Percentiles rank a stretch among this genome's conserved stretches.
Conservation (phyloP, 2,113 vertebrate species). For the Daubentonia madagascariensis region DNA sequence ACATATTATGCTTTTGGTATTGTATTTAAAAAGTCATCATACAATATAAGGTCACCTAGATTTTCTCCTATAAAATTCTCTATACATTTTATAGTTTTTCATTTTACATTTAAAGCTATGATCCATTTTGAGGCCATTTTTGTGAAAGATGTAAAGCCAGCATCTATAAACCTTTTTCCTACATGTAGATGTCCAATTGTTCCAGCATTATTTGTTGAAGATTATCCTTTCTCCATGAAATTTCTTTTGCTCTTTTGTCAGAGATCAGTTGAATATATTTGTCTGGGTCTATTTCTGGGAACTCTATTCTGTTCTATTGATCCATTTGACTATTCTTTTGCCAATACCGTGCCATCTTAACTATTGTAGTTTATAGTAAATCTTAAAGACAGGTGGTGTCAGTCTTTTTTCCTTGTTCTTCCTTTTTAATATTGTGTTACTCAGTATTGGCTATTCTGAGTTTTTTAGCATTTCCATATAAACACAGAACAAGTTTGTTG, state of each 20-base stretch:
- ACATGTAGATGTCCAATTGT: background rate
- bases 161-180: background rate
- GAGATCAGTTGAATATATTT: background rate
- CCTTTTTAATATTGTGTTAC: background rate
- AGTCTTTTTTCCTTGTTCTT: background rate
- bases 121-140: background rate
- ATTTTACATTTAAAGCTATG: background rate
- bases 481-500: background rate
- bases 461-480: too few species aligned
- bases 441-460: background rate
- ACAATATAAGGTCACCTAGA: background rate
- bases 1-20: background rate
- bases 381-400: background rate
- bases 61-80: background rate
- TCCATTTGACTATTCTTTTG: background rate
- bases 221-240: background rate
- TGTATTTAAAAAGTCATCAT: background rate
- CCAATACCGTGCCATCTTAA: background rate
- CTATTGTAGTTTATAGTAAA: background rate
- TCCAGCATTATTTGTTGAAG: background rate
- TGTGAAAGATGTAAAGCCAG: background rate
- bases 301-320: background rate
- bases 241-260: background rate
- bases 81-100: background rate
- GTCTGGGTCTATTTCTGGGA: background rate